Base-by-base conservation (phyloP, 2,888 invertebrate genomes). In the Theretra japonica region DNA sequence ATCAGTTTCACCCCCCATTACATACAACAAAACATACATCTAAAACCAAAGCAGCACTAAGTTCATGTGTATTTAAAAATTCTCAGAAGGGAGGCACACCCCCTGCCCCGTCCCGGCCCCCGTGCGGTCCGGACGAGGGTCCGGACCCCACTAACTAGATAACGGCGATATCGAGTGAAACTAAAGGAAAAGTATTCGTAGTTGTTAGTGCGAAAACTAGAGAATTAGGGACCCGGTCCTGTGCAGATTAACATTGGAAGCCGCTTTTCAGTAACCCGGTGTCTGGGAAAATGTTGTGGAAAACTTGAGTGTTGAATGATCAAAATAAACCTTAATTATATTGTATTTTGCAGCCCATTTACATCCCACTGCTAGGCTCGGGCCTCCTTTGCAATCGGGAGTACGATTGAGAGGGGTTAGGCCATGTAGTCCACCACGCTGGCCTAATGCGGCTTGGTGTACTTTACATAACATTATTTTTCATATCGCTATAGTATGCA, bases 121-220 rank as follows among this genome's bases (percentile, higher is more conserved):
- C 86, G 86, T 83, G 90, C 91, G 92, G 93, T 93, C 90, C 93
- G 94, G 93, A 88, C 90, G 89, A 90, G 90, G 83, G 56, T 62
- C 56, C 65, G 59, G 92, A 93, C 93, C 93, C 88, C 90, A 86
- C 93, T 93, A 94, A 93, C 93, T 91, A 93, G 93, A 94, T 94
- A 94, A 93, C 91, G 88, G 87, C 92, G 91, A 90, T 91, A 92
- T 90, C 91, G 90, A 88, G 87, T 83, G 83, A 87, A 90, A 93
- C 91, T 92, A 91, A 90, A 88, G 92, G 89, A 92, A 93, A 93
- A 91, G 91, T 92, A 92, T 92, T 91, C 87, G 88, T 88, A 88
- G 88, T 87, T 85, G 88, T 87, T 81, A 88, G 87, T 83, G 90
- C 84, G 88, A 90, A 90, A 90, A 90, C 89, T 89, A 86, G 83